Evolutionary conservation across 2,888 invertebrate genomes (phyloP).

Genomic region (Stenodema calcarata): DNA sequence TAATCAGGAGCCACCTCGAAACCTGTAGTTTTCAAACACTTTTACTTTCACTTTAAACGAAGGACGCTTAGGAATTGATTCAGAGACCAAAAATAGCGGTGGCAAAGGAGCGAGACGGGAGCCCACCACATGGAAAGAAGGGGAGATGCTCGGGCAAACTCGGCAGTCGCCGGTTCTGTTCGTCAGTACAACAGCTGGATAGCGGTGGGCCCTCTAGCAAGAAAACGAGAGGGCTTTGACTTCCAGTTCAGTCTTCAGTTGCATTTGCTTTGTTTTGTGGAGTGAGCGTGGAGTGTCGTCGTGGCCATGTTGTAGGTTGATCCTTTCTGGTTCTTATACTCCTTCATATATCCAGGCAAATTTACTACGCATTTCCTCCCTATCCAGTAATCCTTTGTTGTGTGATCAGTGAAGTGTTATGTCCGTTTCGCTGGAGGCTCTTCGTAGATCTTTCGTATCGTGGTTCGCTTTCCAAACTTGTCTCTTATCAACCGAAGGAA

Average conservation of each 20-base stretch:
- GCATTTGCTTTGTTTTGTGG: conserved; percentile 2
- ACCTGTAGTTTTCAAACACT: background rate
- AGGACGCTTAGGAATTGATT: background rate
- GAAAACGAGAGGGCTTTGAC: conserved; percentile 46
- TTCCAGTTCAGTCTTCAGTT: conserved; percentile 6
- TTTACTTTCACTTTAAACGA: background rate
- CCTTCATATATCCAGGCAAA: background rate
- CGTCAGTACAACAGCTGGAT: conserved; percentile 30
- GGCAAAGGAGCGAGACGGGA: background rate
- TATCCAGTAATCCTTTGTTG: background rate
- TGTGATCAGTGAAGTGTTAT: background rate
- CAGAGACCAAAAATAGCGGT: background rate
- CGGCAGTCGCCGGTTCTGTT: background rate
- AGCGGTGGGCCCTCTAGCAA: conserved; percentile 31
- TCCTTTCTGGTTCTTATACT: background rate
- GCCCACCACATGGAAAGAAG: background rate
- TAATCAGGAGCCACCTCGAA: background rate
- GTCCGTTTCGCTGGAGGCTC: background rate
- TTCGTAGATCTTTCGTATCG: background rate
- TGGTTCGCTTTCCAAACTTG: background rate
- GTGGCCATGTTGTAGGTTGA: background rate
- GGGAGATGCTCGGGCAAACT: background rate
- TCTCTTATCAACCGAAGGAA: background rate
- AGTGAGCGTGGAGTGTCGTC: background rate
- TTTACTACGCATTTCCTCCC: background rate